Base-by-base conservation (phyloP, 2,113 vertebrate species). In the Sarotherodon lohbergeri region DNA sequence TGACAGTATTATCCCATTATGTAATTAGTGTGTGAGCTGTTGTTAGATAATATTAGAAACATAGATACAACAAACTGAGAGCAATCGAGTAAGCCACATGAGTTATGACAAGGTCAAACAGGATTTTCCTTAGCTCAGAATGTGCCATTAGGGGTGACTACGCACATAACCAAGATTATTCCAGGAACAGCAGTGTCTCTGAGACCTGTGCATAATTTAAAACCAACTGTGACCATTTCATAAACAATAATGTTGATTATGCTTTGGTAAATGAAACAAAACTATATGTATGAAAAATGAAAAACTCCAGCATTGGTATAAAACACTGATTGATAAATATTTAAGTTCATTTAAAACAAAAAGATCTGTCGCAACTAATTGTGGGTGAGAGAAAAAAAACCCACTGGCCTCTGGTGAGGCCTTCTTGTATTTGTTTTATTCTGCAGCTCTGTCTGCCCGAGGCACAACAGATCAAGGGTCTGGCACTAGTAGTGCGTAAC, bases 21-120 rank as follows among this genome's bases (percentile, higher is more conserved):
- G 76, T 91, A 91, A 94, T 86, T 81, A n/a, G 59, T 34, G 17
- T 80, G 11, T 84, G 34, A 32, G 73, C 80, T 81, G 71, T 54
- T 84, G 68, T 91, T 88, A 50, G 89, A 88, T 93, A 86, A 93
- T 92, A 90, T 88, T 89, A 81, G 81, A 61, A 68, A 59, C 46
- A 46, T 54, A 46, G 59, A 86, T 85, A 78, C 43, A 50, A 50
- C 71, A 78, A 78, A 78, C 73, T 80, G 82, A 84, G 78, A 82
- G 46, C 80, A 78, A 52, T 34, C 57, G 50, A 79, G 32, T 48
- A 86, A 63, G 54, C 11, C 27, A 19, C n/a, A 71, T 88, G 79
- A 80, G 17, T 84, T 79, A 88, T 22, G 43, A 32, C 56, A 54
- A 79, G 66, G 63, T 36, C 46, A 90, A 56, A 84, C 5, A 50